These are phyloP conservation scores for Lasioglossum morio DNA, from an alignment of 2,888 invertebrate genomes.

Conservation along the genomic window DNA sequence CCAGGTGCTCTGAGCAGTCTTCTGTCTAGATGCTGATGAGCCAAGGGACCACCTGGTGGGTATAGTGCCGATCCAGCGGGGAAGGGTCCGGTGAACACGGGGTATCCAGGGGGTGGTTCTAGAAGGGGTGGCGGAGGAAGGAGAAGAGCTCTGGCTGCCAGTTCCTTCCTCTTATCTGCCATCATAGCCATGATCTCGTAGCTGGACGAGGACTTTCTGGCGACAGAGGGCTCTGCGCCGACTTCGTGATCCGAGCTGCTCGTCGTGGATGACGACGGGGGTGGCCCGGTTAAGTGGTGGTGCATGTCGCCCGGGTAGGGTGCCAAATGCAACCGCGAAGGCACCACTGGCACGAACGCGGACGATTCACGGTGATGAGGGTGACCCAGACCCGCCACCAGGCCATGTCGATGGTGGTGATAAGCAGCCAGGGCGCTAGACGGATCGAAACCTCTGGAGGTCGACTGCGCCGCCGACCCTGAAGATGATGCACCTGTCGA, in stretches of 20 bases:
- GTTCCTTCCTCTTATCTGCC: slow-evolving; percentile 94
- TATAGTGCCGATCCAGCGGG: slow-evolving; percentile 90
- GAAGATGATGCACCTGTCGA: slow-evolving; percentile 70
- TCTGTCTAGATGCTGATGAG: slow-evolving; percentile 92
- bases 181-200: slow-evolving; percentile 96
- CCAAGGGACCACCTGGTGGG: slow-evolving; percentile 90
- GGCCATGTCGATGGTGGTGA: slow-evolving; percentile 87
- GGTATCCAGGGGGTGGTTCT: slow-evolving; percentile 87
- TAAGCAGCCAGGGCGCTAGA: slow-evolving; percentile 87
- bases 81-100: slow-evolving; percentile 90
- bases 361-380: slow-evolving; percentile 91
- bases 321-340: slow-evolving; percentile 91
- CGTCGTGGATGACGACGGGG: slow-evolving; percentile 76
- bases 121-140: slow-evolving; percentile 88
- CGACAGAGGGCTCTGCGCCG: slow-evolving; percentile 75
- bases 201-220: slow-evolving; percentile 85
- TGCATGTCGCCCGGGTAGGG: slow-evolving; percentile 90
- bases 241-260: slow-evolving; percentile 78
- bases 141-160: slow-evolving; percentile 89
- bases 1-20: slow-evolving; percentile 92
- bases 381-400: slow-evolving; percentile 79
- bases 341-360: slow-evolving; percentile 95
- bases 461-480: slow-evolving; percentile 84
- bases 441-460: slow-evolving; percentile 87
- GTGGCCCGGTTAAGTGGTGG: slow-evolving; percentile 86